phyloP scores from a whole-genome alignment of 2,797 vertebrate species.

The Galagoides demidoff region DNA sequence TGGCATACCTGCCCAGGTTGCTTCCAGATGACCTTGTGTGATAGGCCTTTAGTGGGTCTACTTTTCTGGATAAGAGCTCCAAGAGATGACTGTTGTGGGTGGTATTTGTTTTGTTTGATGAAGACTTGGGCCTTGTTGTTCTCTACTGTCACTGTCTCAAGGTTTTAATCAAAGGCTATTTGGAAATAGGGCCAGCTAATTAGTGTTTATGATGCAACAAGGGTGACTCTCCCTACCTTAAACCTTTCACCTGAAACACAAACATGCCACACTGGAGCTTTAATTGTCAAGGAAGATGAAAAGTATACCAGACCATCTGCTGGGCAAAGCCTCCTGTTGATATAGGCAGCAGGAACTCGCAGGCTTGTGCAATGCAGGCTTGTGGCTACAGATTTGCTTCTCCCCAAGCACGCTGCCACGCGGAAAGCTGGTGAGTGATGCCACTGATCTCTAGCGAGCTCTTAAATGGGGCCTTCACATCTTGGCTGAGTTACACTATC shows the following conservation, averaged over 20 bases:
- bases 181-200: constrained; percentile 65
- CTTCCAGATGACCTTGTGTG: neutral
- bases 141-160: constrained; percentile 52
- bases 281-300: constrained; percentile 72
- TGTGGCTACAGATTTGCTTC: constrained; percentile 56
- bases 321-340: constrained; percentile 41
- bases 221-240: constrained; percentile 54
- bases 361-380: neutral
- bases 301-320: constrained; percentile 16
- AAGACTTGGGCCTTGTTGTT: constrained; percentile 56
- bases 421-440: neutral
- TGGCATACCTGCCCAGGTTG: neutral
- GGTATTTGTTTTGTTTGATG: constrained; percentile 39
- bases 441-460: neutral
- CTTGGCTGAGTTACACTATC: neutral
- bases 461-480: neutral
- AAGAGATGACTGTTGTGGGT: neutral
- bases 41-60: neutral
- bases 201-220: constrained; percentile 59
- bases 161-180: constrained; percentile 63
- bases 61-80: neutral
- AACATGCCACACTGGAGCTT: constrained; percentile 61
- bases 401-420: neutral
- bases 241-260: constrained; percentile 65
- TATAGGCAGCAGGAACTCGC: constrained; percentile 22